Conservation (phyloP, 2,888 invertebrate species). For the Agrotis clavis region DNA sequence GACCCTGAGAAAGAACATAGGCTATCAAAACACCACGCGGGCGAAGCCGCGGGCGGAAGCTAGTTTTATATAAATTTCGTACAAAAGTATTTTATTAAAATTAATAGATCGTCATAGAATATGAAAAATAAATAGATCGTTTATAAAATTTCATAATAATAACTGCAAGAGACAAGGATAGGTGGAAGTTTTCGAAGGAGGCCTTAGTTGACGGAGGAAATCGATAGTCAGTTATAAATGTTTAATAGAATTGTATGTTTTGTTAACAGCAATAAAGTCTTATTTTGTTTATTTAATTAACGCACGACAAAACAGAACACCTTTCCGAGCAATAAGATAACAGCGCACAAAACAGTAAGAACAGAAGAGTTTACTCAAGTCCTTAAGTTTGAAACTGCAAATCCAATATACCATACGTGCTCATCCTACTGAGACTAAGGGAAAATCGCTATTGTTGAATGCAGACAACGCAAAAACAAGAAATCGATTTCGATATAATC, state of each 20-base stretch:
- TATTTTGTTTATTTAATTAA: neutral
- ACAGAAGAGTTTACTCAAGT: neutral
- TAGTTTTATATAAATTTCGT: neutral
- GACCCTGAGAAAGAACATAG: no score
- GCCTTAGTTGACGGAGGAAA: no score
- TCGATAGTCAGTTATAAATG: no score
- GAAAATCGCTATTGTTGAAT: neutral
- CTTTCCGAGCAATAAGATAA: neutral
- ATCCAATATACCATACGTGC: neutral
- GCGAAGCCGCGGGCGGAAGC: no score
- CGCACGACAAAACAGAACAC: neutral
- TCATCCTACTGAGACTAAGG: conserved; percentile 2
- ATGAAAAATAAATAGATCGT: conserved; percentile 6
- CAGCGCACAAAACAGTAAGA: neutral
- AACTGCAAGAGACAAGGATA: no score
- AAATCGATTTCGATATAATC: conserved; percentile 17
- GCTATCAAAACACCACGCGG: no score
- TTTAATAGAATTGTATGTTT: no score
- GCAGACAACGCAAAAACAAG: neutral
- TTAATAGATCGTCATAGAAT: no score
- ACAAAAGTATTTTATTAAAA: neutral
- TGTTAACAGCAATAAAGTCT: no score
- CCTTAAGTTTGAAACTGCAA: conserved; percentile 15
- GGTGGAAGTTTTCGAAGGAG: no score
- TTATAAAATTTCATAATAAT: neutral